Base-by-base conservation (phyloP, 2,888 invertebrate genomes). In the Cantharis nigra region DNA sequence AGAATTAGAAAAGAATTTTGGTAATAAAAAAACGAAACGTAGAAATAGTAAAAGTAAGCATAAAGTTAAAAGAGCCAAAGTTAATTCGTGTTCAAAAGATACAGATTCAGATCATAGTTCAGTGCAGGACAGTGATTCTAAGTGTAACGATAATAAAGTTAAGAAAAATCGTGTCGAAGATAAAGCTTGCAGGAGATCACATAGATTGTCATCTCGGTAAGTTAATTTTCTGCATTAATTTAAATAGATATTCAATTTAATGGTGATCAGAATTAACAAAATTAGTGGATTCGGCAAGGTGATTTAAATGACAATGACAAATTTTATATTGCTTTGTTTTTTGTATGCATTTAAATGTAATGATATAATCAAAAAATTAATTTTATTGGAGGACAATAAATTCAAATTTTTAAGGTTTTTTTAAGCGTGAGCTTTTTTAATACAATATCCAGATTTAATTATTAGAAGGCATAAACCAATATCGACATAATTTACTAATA, bases 201-300 rank as follows among this genome's bases (percentile, higher is more conserved):
- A 84, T 73, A 82, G 85, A 77, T 81, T 83, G 74, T 84, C 84
- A 7, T 80, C 82, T 23, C 83, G 83, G 85, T 85, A 79, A 71
- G 63, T 23, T 74, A 28, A 72, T 20, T 65, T 74, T 69, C 4
- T 10, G 70, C 10, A 75, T 74, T 16, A 26, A 26, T 26, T 26
- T 26, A 70, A 69, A 3, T 67, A n/a, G n/a, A 23, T 65, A 20
- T 18, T 9, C 65, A 3, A 65, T 23, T 65, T 10, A 20, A 20
- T 13, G 10, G 28, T 33, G 33, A 33, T 11, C 11, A 13, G 13
- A 33, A 13, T 13, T 13, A 4, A 33, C 1, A 33, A 33, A 33
- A 33, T 33, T 33, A 33, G 33, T 33, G 11, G 1, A 33, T 33
- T 33, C 11, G 7, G 3, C 10, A 33, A 4, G 11, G 3, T 33